Evolutionary conservation across 2,888 invertebrate genomes (phyloP).

Genomic region (Onthophagus sagittarius): DNA sequence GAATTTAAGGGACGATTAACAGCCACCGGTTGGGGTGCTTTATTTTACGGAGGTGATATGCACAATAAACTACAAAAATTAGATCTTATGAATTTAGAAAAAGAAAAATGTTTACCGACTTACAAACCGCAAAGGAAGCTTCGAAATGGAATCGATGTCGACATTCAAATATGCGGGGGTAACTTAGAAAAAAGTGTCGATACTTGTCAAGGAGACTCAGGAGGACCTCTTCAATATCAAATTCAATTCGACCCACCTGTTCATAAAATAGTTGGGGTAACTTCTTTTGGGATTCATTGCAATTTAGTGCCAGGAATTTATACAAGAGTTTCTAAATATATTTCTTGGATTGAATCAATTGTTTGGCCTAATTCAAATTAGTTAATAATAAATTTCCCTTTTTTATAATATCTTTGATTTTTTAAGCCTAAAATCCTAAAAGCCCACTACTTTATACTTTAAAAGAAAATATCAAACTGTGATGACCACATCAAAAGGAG

Average conservation of each 20-base stretch:
- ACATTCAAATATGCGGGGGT: constrained; percentile 35
- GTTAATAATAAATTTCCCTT: not conserved
- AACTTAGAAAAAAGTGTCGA: constrained; percentile 27
- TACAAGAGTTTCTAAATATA: constrained; percentile 54
- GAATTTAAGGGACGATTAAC: constrained; percentile 17
- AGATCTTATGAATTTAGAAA: constrained; percentile 24
- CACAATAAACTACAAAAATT: constrained; percentile 30
- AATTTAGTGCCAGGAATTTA: constrained; percentile 55
- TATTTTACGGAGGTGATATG: constrained; percentile 22
- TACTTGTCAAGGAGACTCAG: constrained; percentile 52
- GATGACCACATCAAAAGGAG: no score
- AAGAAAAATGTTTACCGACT: constrained; percentile 24
- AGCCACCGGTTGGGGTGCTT: constrained; percentile 34
- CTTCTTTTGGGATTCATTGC: constrained; percentile 46
- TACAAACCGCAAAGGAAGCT: constrained; percentile 1
- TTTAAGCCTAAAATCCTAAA: no score
- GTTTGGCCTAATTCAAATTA: constrained; percentile 51
- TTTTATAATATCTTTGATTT: not conserved
- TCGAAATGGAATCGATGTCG: constrained; percentile 27
- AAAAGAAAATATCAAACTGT: no score
- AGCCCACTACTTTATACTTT: no score
- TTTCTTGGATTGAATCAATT: constrained; percentile 57
- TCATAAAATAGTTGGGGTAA: constrained; percentile 47
- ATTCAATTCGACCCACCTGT: constrained; percentile 42
- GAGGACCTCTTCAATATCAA: constrained; percentile 53